A percentile compares a stretch with the other conserved stretches of the same genome.
phyloP scores from a whole-genome alignment of 64 coral and sea anemone species.

The Astreopora myriophthalma region DNA sequence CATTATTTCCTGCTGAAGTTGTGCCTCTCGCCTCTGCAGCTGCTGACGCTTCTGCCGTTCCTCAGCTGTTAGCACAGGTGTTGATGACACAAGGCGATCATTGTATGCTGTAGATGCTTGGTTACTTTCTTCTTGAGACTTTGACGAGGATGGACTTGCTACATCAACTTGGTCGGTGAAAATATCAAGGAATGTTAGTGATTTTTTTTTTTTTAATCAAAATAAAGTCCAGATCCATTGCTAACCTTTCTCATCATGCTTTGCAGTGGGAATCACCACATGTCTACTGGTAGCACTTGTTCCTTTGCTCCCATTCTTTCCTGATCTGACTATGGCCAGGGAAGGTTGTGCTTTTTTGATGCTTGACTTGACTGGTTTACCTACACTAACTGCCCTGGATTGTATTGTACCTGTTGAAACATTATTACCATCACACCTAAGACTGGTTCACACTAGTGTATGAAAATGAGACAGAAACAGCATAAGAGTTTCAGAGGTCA shows the following conservation, averaged over 20 bases:
- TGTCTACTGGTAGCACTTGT: neutral
- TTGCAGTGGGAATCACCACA: neutral
- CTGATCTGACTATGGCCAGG: neutral
- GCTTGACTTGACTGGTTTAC: neutral
- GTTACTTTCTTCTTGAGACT: neutral
- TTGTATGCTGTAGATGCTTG: conserved; percentile 68
- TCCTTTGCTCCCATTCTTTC: neutral
- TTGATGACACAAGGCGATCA: conserved; percentile 84
- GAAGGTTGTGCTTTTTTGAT: neutral
- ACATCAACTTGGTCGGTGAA: neutral
- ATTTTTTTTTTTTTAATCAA: neutral
- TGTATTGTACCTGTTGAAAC: neutral
- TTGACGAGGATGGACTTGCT: conserved; percentile 50
- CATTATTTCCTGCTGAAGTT: conserved; percentile 65
- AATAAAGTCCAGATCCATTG: neutral
- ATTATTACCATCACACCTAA: neutral
- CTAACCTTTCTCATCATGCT: neutral
- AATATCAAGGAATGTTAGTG: no score
- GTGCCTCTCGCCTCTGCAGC: conserved; percentile 74
- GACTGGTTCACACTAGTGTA: no score
- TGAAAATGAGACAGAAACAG: no score
- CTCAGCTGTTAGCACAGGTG: conserved; percentile 75
- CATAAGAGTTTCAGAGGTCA: no score
- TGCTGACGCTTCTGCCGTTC: conserved; percentile 75
- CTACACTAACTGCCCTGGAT: neutral